A percentile compares a stretch with the other conserved stretches of the same genome.
Conservation (phyloP, 2,113 vertebrate genomes). For the Anhinga anhinga region DNA sequence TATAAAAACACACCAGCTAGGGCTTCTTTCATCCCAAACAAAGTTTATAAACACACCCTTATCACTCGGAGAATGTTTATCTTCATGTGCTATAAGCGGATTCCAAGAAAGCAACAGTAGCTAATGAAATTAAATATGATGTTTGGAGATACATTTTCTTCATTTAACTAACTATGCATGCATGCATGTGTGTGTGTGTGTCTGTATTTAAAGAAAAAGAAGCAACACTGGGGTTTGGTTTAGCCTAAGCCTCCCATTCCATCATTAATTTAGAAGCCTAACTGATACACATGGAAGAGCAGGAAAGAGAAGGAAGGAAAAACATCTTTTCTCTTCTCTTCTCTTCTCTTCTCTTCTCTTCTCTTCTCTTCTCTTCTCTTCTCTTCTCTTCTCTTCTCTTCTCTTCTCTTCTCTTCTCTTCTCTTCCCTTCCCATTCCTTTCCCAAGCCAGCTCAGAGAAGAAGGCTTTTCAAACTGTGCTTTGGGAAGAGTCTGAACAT, state of each 20-base stretch:
- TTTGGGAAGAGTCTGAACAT: constrained; percentile 20
- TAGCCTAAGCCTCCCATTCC: neutral
- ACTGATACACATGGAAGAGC: neutral
- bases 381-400: neutral
- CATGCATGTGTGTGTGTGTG: neutral
- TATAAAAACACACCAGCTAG: constrained; percentile 65
- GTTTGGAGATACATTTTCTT: constrained; percentile 51
- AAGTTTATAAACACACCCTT: constrained; percentile 73
- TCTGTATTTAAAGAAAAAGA: neutral
- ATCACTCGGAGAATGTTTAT: constrained; percentile 71
- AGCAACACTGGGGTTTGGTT: neutral
- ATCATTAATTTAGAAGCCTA: neutral
- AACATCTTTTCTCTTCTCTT: neutral
- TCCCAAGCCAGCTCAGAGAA: neutral
- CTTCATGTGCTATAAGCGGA: constrained; percentile 62
- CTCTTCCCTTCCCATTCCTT: neutral
- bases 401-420: fast-evolving
- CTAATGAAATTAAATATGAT: constrained; percentile 72
- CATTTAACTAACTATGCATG: neutral
- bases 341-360: too few relatives aligned
- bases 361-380: too few relatives aligned
- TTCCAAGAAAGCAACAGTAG: constrained; percentile 72
- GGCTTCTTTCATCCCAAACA: constrained; percentile 73
- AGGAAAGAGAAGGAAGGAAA: neutral
- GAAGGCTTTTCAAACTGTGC: neutral